phyloP scores from a whole-genome alignment of 2,888 invertebrate genomes.

The Sturmia bella region DNA sequence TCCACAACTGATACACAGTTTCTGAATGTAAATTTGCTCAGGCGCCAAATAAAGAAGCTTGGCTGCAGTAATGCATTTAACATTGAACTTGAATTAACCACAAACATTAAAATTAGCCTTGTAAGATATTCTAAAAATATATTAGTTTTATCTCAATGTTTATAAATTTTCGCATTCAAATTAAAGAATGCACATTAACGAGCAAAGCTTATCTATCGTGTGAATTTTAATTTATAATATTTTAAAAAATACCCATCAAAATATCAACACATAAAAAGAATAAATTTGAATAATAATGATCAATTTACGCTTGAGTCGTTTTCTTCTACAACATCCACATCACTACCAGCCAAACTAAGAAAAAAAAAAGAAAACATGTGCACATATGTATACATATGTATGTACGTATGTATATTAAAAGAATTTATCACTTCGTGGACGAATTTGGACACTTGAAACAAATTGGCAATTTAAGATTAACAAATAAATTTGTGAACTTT shows the following conservation, averaged over 20 bases:
- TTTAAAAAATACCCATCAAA: slow-evolving; percentile 41
- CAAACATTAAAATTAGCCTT: slow-evolving; percentile 41
- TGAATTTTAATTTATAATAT: slow-evolving; percentile 10
- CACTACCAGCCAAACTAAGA: too few species aligned
- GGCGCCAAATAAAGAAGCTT: too few species aligned
- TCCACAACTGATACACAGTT: too few species aligned
- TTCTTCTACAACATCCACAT: background rate
- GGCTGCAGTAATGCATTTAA: slow-evolving; percentile 30
- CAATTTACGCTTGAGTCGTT: slow-evolving; percentile 23
- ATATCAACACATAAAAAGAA: slow-evolving; percentile 55
- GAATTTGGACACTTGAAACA: slow-evolving; percentile 59
- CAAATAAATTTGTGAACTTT: slow-evolving; percentile 14
- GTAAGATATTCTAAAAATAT: slow-evolving; percentile 45
- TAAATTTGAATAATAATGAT: slow-evolving; percentile 59
- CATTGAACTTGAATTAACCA: slow-evolving; percentile 58
- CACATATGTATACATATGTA: too few species aligned
- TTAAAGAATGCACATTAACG: slow-evolving; percentile 18
- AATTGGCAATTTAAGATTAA: slow-evolving; percentile 44
- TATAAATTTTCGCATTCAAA: slow-evolving; percentile 38
- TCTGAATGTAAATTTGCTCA: too few species aligned
- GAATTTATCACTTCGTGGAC: slow-evolving; percentile 43
- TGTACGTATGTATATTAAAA: too few species aligned
- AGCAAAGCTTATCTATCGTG: background rate
- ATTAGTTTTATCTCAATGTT: slow-evolving; percentile 1
- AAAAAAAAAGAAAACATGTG: too few species aligned